Evolutionary conservation across 2,113 vertebrate species (phyloP), one percentile per base, ranked within the genome.

Genomic region (Corythornis cristatus): DNA sequence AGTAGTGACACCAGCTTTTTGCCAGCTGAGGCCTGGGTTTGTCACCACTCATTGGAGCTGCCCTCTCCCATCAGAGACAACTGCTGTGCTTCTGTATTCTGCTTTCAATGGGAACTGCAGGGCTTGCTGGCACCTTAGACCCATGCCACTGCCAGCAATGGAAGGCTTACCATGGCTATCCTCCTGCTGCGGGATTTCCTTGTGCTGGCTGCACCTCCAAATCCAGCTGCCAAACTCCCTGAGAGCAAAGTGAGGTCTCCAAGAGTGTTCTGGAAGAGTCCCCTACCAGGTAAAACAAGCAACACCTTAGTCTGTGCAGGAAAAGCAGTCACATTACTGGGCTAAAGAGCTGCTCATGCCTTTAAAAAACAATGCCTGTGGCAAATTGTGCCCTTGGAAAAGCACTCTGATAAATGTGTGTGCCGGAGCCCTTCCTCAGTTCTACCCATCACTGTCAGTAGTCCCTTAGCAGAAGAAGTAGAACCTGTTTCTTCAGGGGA

Each of bases 111-210:
- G 46, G n/a, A 76, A 29, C 17, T 19, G 15, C 42, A 65, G 29
- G 54, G 54, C 28, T 72, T 62, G 61, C 46, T 40, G 60, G 40
- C 51, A 65, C 45, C 76, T 77, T 5, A 33, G 50, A 50, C 54
- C 29, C 23, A 20, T 0, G 0, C 20, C 2, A 3, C 45, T 75
- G 33, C 50, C 4, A 2, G 25, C 31, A 9, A 28, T 6, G n/a
- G 73, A 8, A 42, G 54, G 40, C 26, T 67, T 1, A 2, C 43
- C 5, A 2, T 25, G 68, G 17, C 31, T 37, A 20, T 33, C 9
- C 9, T 51, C 18, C 56, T 19, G 31, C 67, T 54, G 58, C 3
- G 5, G 58, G 40, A 25, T 46, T 45, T 20, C 43, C 28, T 50
- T 33, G 6, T 28, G 42, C 28, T 35, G 40, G 7, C 25, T 51